phyloP scores from a whole-genome alignment of 2,888 invertebrate genomes.

The Chorisops tibialis region DNA sequence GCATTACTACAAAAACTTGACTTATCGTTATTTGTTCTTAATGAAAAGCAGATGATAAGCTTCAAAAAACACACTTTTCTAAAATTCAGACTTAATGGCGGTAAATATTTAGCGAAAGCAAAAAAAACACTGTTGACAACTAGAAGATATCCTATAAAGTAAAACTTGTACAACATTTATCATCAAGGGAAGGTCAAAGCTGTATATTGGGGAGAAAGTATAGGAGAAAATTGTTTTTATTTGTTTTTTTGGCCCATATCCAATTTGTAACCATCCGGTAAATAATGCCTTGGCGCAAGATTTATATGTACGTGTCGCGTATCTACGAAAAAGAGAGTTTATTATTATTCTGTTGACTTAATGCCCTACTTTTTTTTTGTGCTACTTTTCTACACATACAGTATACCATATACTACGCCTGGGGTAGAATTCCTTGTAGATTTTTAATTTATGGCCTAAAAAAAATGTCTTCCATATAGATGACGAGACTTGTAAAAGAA shows the following conservation, averaged over 20 bases:
- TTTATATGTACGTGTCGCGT: background rate
- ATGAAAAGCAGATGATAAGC: no score
- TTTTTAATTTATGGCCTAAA: background rate
- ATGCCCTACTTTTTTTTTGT: slow-evolving; percentile 5
- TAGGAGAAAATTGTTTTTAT: background rate
- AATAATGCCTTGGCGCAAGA: background rate
- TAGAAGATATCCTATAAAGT: no score
- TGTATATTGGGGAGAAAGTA: background rate
- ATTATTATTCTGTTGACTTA: slow-evolving; percentile 10
- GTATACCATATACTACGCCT: background rate
- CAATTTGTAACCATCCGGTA: slow-evolving; percentile 3
- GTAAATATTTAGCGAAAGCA: no score
- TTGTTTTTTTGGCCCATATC: background rate
- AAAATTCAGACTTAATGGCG: no score
- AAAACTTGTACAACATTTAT: no score
- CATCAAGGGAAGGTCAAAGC: no score
- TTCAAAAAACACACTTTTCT: no score
- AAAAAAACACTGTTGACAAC: no score
- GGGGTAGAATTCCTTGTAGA: slow-evolving; percentile 7
- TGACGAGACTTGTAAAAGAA: background rate
- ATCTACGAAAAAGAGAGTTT: background rate
- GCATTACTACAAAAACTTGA: no score
- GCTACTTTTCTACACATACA: no score
- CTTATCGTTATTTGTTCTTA: no score
- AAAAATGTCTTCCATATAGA: background rate